A percentile compares a stretch with the other conserved stretches of the same genome.
Conservation (phyloP, 1,140 invertebrate species). For the Pomacea maculata region DNA sequence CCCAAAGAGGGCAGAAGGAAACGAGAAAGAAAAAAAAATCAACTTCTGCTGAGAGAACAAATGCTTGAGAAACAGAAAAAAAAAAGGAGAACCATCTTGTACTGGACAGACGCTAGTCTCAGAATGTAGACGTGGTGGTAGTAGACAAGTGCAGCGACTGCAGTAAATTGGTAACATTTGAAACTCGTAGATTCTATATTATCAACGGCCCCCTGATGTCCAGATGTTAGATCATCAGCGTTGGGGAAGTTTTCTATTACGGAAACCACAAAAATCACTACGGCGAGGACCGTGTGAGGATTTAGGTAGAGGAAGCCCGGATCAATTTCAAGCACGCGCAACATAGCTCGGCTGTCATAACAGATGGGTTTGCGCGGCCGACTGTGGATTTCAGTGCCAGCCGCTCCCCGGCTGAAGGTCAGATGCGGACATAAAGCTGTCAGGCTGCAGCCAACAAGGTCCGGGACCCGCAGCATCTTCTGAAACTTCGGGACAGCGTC, state of each 20-base stretch:
- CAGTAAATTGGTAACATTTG: no score
- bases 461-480: background rate
- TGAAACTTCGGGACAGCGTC: no score
- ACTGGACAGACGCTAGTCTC: no score
- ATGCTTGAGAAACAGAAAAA: background rate
- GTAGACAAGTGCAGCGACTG: no score
- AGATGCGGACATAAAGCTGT: slow-evolving; percentile 23
- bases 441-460: slow-evolving; percentile 12
- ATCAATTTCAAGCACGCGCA: slow-evolving; percentile 18
- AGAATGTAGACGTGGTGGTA: no score
- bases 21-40: background rate
- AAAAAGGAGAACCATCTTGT: background rate
- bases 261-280: background rate
- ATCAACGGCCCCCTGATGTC: no score
- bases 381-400: slow-evolving; percentile 15
- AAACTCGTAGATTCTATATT: no score
- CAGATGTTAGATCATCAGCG: no score
- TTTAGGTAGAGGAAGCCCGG: slow-evolving; percentile 13
- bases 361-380: slow-evolving; percentile 26
- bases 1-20: background rate
- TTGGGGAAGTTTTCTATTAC: slow-evolving; percentile 21
- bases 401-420: slow-evolving; percentile 12
- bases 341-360: slow-evolving; percentile 26
- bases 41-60: background rate
- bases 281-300: slow-evolving; percentile 7